These are phyloP conservation scores for Microcaecilia unicolor DNA, from an alignment of 2,797 vertebrate genomes.

Conservation along the genomic window DNA sequence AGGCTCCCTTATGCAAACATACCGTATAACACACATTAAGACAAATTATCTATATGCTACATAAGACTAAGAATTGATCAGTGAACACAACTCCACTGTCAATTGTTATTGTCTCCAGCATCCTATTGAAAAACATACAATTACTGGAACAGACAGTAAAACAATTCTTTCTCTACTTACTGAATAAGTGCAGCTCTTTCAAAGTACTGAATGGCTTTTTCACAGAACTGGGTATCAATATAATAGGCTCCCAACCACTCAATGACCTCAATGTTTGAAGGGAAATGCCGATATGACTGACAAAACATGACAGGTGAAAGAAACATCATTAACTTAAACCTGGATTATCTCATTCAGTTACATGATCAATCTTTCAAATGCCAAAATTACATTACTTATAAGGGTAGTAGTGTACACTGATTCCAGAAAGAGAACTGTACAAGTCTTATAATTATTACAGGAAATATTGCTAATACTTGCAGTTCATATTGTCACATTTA, in stretches of 20 bases:
- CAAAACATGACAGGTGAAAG: constrained; percentile 29
- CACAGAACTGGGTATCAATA: constrained; percentile 91
- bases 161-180: constrained; percentile 66
- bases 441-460: constrained; percentile 27
- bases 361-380: constrained; percentile 29
- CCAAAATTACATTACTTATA: constrained; percentile 24
- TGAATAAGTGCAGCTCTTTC: constrained; percentile 93
- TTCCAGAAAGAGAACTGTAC: not conserved
- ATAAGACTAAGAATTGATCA: too few relatives aligned
- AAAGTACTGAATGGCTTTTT: constrained; percentile 96
- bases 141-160: constrained; percentile 15
- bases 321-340: constrained; percentile 21
- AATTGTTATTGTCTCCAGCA: not conserved
- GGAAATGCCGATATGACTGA: constrained; percentile 90
- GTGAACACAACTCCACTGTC: too few relatives aligned
- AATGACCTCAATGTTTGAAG: constrained; percentile 90
- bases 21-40: too few relatives aligned
- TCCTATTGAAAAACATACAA: constrained; percentile 3
- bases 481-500: constrained; percentile 30
- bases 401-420: constrained; percentile 29
- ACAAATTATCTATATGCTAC: too few relatives aligned
- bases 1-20: too few relatives aligned
- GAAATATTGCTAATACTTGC: constrained; percentile 25
- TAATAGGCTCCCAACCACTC: constrained; percentile 95
- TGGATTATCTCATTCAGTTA: constrained; percentile 31